Evolutionary conservation across 2,888 invertebrate genomes (phyloP).

Genomic region (Gari tellinella): DNA sequence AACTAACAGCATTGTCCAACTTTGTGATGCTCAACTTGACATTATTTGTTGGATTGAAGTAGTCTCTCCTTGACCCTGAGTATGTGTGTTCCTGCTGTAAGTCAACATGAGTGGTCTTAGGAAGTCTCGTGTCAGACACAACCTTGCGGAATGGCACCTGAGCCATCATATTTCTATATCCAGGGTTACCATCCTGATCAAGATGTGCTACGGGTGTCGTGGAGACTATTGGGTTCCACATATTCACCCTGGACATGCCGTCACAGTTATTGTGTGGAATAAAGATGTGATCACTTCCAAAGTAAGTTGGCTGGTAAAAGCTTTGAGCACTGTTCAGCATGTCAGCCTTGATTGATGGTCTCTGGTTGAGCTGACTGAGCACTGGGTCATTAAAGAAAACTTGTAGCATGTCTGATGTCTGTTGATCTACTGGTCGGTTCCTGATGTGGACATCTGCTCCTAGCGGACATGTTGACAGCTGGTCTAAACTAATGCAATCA

Average conservation of each 20-base stretch:
- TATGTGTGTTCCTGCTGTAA: background rate
- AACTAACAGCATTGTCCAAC: slow-evolving; percentile 57
- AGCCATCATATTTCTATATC: slow-evolving; percentile 34
- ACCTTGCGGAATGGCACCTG: slow-evolving; percentile 32
- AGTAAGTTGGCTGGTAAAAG: slow-evolving; percentile 9
- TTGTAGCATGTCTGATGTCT: slow-evolving; percentile 19
- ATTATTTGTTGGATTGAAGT: slow-evolving; percentile 40
- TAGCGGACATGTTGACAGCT: slow-evolving; percentile 69
- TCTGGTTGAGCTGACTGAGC: slow-evolving; percentile 42
- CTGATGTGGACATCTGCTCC: slow-evolving; percentile 46
- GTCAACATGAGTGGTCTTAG: slow-evolving; percentile 2
- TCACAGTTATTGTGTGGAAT: slow-evolving; percentile 40
- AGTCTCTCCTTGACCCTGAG: slow-evolving; percentile 33
- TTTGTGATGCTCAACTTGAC: slow-evolving; percentile 48
- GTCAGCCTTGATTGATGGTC: slow-evolving; percentile 18
- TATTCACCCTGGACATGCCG: slow-evolving; percentile 45
- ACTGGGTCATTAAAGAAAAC: slow-evolving; percentile 50
- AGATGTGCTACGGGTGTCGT: slow-evolving; percentile 8
- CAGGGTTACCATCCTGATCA: background rate
- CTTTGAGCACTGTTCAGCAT: background rate
- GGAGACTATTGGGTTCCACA: slow-evolving; percentile 58
- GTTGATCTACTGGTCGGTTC: background rate
- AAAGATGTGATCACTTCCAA: slow-evolving; percentile 26
- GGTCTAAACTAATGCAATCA: slow-evolving; percentile 63
- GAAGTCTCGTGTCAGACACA: background rate